These are phyloP conservation scores for Drosophila takahashii DNA, from an alignment of 1,140 invertebrate species.

Conservation along the genomic window DNA sequence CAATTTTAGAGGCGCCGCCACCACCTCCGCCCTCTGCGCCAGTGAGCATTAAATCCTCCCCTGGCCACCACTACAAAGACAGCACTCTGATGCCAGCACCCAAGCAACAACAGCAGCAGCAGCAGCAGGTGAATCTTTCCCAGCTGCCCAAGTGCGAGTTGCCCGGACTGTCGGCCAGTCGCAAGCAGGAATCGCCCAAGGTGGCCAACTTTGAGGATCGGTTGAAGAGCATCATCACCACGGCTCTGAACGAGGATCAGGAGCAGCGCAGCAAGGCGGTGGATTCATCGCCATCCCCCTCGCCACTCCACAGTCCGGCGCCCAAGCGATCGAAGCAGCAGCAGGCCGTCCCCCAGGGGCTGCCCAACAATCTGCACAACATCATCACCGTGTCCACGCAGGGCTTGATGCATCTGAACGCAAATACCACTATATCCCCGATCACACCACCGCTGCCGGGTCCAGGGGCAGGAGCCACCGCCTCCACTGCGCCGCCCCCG, in stretches of 20 bases:
- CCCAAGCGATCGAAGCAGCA: slow-evolving; percentile 79
- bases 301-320: slow-evolving; percentile 62
- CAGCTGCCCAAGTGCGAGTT: slow-evolving; percentile 65
- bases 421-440: slow-evolving; percentile 79
- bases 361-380: slow-evolving; percentile 67
- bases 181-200: slow-evolving; percentile 90
- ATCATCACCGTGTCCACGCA: slow-evolving; percentile 82
- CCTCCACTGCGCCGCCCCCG: slow-evolving; percentile 81
- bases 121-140: slow-evolving; percentile 14
- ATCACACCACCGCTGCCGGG: slow-evolving; percentile 81
- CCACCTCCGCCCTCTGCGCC: slow-evolving; percentile 51
- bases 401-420: slow-evolving; percentile 80
- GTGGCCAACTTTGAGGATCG: slow-evolving; percentile 95
- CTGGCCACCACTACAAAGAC: slow-evolving; percentile 54
- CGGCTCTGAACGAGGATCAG: slow-evolving; percentile 94
- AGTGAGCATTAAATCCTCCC: slow-evolving; percentile 17
- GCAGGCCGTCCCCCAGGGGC: slow-evolving; percentile 26
- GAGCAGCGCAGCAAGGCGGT: slow-evolving; percentile 85
- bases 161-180: slow-evolving; percentile 33
- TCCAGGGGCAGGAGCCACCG: slow-evolving; percentile 67
- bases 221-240: slow-evolving; percentile 96
- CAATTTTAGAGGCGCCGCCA: slow-evolving; percentile 18
- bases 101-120: slow-evolving; percentile 60
- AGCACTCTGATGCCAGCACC: slow-evolving; percentile 82
- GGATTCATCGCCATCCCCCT: slow-evolving; percentile 32